A percentile compares a stretch with the other conserved stretches of the same genome.
phyloP scores from a whole-genome alignment of 2,797 vertebrate species.

The Silurus aristotelis region DNA sequence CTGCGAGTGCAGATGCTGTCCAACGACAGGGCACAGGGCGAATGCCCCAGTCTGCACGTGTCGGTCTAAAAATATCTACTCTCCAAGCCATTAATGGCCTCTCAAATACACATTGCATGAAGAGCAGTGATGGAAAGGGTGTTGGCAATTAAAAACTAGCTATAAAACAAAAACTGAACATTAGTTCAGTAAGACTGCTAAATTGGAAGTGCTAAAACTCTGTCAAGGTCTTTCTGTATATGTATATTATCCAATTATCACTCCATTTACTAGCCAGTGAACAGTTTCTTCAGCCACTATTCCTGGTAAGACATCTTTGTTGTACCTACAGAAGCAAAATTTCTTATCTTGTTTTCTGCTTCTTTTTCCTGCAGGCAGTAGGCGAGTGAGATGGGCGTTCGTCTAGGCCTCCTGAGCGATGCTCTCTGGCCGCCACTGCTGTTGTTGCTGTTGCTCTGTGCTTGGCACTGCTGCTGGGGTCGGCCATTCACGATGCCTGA shows the following conservation, averaged over 20 bases:
- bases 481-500: slow-evolving; percentile 73
- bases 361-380: slow-evolving; percentile 69
- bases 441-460: slow-evolving; percentile 63
- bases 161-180: slow-evolving; percentile 46
- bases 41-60: slow-evolving; percentile 50
- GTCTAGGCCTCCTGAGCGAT: slow-evolving; percentile 73
- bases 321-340: background rate
- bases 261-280: background rate
- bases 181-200: background rate
- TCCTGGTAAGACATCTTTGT: slow-evolving; percentile 7
- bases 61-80: slow-evolving; percentile 65
- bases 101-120: slow-evolving; percentile 51
- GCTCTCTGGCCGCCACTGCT: slow-evolving; percentile 70
- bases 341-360: background rate
- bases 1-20: slow-evolving; percentile 66
- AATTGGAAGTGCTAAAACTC: background rate
- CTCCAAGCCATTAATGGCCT: slow-evolving; percentile 60
- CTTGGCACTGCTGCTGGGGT: slow-evolving; percentile 63
- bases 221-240: background rate
- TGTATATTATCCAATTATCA: background rate
- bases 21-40: slow-evolving; percentile 63
- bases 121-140: slow-evolving; percentile 54
- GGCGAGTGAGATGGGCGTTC: slow-evolving; percentile 80
- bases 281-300: background rate
- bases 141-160: slow-evolving; percentile 53